Conservation (phyloP, 2,797 vertebrate genomes). For the Takifugu ocellatus region DNA sequence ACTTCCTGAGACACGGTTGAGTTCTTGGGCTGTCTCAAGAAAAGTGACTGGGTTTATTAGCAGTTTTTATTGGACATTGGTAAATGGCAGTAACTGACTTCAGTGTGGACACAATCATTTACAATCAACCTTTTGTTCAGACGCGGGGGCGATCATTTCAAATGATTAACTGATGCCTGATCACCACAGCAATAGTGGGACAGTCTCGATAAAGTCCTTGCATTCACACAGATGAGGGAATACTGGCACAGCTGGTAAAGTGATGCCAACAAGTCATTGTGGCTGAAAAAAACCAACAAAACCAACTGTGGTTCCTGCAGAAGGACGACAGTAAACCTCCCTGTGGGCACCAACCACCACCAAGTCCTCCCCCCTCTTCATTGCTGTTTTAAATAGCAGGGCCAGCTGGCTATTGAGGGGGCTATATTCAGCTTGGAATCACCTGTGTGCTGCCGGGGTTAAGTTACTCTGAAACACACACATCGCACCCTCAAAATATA, state of each 20-base stretch:
- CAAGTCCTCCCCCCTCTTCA: slow-evolving; percentile 9
- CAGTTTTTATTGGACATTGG: slow-evolving; percentile 22
- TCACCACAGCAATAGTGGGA: slow-evolving; percentile 8
- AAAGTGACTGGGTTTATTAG: slow-evolving; percentile 16
- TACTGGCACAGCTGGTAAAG: background rate
- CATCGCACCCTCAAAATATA: slow-evolving; percentile 18
- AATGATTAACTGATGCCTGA: slow-evolving; percentile 32
- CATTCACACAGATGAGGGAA: background rate
- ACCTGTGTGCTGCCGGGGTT: slow-evolving; percentile 72
- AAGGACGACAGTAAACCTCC: slow-evolving; percentile 54
- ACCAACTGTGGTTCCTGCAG: slow-evolving; percentile 34
- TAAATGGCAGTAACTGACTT: slow-evolving; percentile 1
- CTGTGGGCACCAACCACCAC: background rate
- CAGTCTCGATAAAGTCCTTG: slow-evolving; percentile 11
- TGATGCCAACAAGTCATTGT: slow-evolving; percentile 24
- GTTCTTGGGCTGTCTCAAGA: slow-evolving; percentile 21
- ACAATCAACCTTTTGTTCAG: slow-evolving; percentile 37
- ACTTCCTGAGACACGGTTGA: too few relatives aligned
- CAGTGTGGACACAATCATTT: slow-evolving; percentile 39
- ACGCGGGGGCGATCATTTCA: slow-evolving; percentile 14
- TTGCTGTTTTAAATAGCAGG: slow-evolving; percentile 77
- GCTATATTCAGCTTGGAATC: slow-evolving; percentile 79
- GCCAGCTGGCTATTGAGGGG: slow-evolving; percentile 72
- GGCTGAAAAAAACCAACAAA: slow-evolving; percentile 11
- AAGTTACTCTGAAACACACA: slow-evolving; percentile 65